phyloP scores from a whole-genome alignment of 2,113 vertebrate genomes.

The Lepus americanus region DNA sequence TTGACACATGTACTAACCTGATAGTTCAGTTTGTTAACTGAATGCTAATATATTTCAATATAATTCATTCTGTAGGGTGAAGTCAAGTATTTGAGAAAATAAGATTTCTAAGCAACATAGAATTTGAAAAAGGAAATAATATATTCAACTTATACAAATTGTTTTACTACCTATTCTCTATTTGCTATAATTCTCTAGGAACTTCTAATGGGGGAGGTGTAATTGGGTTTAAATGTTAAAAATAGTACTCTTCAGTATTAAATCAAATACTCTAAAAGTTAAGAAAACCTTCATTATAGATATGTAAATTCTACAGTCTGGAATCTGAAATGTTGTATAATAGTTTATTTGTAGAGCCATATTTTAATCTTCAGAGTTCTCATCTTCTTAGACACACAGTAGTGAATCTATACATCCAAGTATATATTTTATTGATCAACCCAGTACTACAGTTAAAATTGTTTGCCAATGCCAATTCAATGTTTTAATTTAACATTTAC shows the following conservation, averaged over 20 bases:
- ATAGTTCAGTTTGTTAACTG: slow-evolving; percentile 17
- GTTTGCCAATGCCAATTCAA: not conserved
- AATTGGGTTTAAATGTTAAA: not conserved
- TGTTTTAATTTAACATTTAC: not conserved
- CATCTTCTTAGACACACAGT: not conserved
- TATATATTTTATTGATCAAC: not conserved
- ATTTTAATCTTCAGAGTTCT: not conserved
- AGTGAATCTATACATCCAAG: not conserved
- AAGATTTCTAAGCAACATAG: not conserved
- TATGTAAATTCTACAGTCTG: not conserved
- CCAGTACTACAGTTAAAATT: not conserved
- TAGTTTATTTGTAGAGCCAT: not conserved
- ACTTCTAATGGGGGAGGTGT: not conserved
- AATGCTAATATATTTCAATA: not conserved
- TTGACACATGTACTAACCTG: not conserved
- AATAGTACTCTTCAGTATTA: not conserved
- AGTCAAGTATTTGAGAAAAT: not conserved
- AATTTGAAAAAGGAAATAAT: not conserved
- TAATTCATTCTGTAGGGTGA: not conserved
- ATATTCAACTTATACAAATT: not conserved
- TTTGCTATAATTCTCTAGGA: not conserved
- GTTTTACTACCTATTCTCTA: not conserved
- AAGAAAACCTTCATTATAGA: not conserved
- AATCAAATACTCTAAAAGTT: not conserved
- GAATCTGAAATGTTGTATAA: not conserved